phyloP scores from a whole-genome alignment of 2,888 invertebrate genomes.

The Dascillus cervinus region DNA sequence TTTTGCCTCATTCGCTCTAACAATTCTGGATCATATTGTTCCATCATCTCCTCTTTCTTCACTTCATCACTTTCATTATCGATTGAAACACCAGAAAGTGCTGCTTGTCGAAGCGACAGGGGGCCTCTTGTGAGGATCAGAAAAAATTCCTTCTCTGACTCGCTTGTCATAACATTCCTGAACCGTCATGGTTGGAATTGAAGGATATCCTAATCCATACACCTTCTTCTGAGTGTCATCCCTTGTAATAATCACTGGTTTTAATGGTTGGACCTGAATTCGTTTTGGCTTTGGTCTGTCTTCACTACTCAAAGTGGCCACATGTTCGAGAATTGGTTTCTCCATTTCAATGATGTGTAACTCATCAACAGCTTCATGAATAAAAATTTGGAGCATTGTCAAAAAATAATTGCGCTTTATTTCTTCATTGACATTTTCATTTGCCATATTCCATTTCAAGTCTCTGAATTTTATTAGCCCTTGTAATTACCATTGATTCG shows the following conservation, averaged over 20 bases:
- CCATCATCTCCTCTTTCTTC: constrained; percentile 55
- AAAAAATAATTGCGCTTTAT: constrained; percentile 73
- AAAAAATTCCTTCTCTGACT: constrained; percentile 65
- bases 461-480: constrained; percentile 68
- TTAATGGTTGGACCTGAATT: constrained; percentile 47
- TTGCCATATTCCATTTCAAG: constrained; percentile 56
- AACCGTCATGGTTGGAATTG: constrained; percentile 85
- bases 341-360: constrained; percentile 69
- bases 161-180: constrained; percentile 92
- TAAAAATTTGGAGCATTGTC: constrained; percentile 65
- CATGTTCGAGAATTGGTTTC: constrained; percentile 67
- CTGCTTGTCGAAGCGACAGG: constrained; percentile 35
- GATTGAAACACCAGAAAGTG: constrained; percentile 32
- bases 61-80: constrained; percentile 52
- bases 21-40: constrained; percentile 66
- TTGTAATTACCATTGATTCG: constrained; percentile 44
- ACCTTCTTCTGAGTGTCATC: constrained; percentile 86
- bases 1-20: constrained; percentile 57
- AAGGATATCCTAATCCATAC: constrained; percentile 91
- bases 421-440: constrained; percentile 64
- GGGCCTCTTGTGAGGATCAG: constrained; percentile 40
- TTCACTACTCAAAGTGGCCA: constrained; percentile 49
- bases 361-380: constrained; percentile 72
- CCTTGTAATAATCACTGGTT: constrained; percentile 83
- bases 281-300: constrained; percentile 37